phyloP scores from a whole-genome alignment of 2,888 invertebrate genomes.

The Galeopsomyia nigrocyanea region DNA sequence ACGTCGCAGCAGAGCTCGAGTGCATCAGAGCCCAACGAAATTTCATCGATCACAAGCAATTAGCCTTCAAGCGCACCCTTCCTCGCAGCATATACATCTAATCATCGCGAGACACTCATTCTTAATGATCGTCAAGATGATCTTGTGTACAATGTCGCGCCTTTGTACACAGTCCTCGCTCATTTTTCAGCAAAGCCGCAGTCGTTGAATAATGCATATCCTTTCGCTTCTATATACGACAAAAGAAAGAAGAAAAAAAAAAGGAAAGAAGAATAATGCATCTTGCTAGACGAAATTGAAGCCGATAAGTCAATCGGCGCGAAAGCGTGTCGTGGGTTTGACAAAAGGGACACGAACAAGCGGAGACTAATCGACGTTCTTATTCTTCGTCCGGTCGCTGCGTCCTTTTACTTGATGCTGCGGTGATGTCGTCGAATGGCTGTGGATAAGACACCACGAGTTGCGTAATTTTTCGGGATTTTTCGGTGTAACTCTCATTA shows the following conservation, averaged over 20 bases:
- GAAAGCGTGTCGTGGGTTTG: neutral
- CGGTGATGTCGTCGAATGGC: too few relatives aligned
- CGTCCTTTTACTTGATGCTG: too few relatives aligned
- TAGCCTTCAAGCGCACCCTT: neutral
- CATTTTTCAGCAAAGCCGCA: conserved; percentile 26
- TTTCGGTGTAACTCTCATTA: too few relatives aligned
- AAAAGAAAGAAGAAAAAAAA: neutral
- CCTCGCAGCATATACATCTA: neutral
- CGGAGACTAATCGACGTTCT: conserved; percentile 35
- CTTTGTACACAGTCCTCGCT: neutral
- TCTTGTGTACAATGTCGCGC: too few relatives aligned
- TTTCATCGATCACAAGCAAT: conserved; percentile 19
- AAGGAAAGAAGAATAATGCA: neutral
- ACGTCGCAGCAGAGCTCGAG: neutral
- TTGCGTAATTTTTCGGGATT: too few relatives aligned
- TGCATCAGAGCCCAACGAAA: neutral
- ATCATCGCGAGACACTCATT: neutral
- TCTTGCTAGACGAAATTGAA: conserved; percentile 10
- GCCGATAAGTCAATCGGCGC: conserved; percentile 35
- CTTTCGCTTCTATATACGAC: neutral
- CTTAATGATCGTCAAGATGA: neutral
- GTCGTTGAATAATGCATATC: conserved; percentile 32
- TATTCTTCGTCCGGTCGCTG: conserved; percentile 20
- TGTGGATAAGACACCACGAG: too few relatives aligned
- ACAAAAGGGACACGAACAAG: conserved; percentile 10